phyloP scores from a whole-genome alignment of 2,888 invertebrate genomes.

The Lomographa bimaculata region DNA sequence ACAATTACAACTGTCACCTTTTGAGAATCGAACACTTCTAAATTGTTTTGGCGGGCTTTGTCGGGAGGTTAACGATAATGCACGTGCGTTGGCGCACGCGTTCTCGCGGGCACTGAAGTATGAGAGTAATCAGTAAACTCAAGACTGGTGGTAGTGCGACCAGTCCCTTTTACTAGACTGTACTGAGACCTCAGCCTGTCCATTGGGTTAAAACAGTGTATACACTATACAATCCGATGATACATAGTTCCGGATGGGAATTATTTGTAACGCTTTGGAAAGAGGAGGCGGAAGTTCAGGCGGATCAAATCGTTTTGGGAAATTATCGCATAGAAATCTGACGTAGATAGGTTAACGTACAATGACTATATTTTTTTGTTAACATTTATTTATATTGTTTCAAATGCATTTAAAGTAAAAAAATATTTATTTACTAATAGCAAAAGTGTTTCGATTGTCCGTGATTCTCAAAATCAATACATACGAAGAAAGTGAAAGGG shows the following conservation, averaged over 20 bases:
- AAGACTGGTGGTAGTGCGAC: slow-evolving; percentile 27
- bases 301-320: slow-evolving; percentile 33
- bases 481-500: no score
- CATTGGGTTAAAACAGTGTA: slow-evolving; percentile 45
- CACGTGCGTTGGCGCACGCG: slow-evolving; percentile 55
- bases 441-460: no score
- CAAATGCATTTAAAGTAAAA: no score
- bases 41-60: slow-evolving; percentile 54
- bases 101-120: slow-evolving; percentile 67
- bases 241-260: slow-evolving; percentile 64
- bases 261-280: slow-evolving; percentile 31
- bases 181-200: slow-evolving; percentile 34
- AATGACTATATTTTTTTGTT: no score
- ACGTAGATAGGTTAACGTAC: no score
- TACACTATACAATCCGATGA: slow-evolving; percentile 76
- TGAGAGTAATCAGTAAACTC: slow-evolving; percentile 18
- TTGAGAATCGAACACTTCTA: slow-evolving; percentile 43
- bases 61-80: slow-evolving; percentile 29
- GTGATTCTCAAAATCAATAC: no score
- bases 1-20: slow-evolving; percentile 50
- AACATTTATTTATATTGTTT: not conserved
- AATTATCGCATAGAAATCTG: slow-evolving; percentile 7
- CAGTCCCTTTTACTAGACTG: slow-evolving; percentile 68
- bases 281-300: slow-evolving; percentile 23
- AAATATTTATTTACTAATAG: no score